Evolutionary conservation across 2,888 invertebrate genomes (phyloP).

Genomic region (Rhagonycha lutea): DNA sequence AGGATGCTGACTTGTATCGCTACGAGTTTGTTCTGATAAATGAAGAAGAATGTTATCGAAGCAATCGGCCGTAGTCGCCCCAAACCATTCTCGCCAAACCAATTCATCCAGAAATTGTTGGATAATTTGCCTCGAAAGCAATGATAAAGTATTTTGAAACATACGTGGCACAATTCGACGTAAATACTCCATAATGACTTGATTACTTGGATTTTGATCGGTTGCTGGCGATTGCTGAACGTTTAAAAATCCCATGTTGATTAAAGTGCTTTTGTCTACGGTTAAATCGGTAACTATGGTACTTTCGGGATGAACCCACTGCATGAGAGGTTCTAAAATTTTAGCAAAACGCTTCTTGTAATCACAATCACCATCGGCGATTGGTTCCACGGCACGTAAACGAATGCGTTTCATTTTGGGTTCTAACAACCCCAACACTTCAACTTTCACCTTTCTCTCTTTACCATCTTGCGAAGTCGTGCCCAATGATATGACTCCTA

Average conservation of each 20-base stretch:
- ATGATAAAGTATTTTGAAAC: conserved; percentile 86
- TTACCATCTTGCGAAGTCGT: conserved; percentile 77
- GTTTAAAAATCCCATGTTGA: conserved; percentile 77
- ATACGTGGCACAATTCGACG: conserved; percentile 84
- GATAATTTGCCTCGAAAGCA: conserved; percentile 82
- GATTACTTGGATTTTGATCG: conserved; percentile 54
- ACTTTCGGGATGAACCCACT: conserved; percentile 81
- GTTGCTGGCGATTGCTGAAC: conserved; percentile 66
- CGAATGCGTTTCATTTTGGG: conserved; percentile 72
- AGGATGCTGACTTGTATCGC: conserved; percentile 67
- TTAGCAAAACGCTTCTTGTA: conserved; percentile 80
- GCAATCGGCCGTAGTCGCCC: conserved; percentile 74
- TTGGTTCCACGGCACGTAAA: conserved; percentile 81
- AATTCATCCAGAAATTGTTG: conserved; percentile 90
- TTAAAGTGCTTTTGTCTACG: conserved; percentile 78
- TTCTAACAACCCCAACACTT: conserved; percentile 84
- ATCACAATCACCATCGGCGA: conserved; percentile 77
- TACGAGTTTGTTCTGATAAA: conserved; percentile 76
- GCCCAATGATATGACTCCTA: conserved; percentile 84
- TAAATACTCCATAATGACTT: conserved; percentile 81
- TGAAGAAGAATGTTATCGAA: conserved; percentile 82
- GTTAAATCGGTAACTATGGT: conserved; percentile 81
- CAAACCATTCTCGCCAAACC: conserved; percentile 86
- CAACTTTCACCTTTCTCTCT: conserved; percentile 77
- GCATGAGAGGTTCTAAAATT: conserved; percentile 76